These are phyloP conservation scores for Nomada goodeniana DNA, from an alignment of 2,888 invertebrate genomes.

Conservation along the genomic window DNA sequence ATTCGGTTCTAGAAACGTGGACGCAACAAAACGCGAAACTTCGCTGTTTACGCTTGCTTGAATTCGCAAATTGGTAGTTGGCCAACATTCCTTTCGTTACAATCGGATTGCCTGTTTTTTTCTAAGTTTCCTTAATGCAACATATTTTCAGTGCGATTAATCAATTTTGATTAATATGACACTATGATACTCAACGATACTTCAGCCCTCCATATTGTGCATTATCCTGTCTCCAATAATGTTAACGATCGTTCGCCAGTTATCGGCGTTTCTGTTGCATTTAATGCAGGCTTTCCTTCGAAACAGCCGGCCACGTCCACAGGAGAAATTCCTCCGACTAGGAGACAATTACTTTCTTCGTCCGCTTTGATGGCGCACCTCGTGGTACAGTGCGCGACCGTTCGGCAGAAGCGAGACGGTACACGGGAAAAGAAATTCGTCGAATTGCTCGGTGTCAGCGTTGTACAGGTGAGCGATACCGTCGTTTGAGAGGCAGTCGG, in stretches of 20 bases:
- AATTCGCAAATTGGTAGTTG: slow-evolving; percentile 3
- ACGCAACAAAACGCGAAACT: not conserved
- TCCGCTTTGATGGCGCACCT: slow-evolving; percentile 18
- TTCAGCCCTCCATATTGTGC: no score
- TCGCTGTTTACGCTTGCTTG: not conserved
- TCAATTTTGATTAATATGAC: no score
- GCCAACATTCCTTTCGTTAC: not conserved
- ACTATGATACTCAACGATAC: no score
- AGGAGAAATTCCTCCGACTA: not conserved
- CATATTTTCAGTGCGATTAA: no score
- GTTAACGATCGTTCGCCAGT: no score
- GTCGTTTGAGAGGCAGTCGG: slow-evolving; percentile 79
- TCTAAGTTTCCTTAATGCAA: not conserved
- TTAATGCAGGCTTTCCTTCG: not conserved
- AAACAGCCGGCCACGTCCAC: not conserved
- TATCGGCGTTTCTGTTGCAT: no score
- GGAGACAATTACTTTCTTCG: slow-evolving; percentile 14
- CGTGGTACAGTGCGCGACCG: not conserved
- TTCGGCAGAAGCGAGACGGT: slow-evolving; percentile 25
- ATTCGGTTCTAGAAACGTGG: slow-evolving; percentile 14
- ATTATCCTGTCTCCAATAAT: no score
- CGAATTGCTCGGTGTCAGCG: slow-evolving; percentile 53
- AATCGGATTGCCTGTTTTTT: not conserved
- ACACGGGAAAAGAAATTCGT: slow-evolving; percentile 52
- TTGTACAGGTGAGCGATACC: slow-evolving; percentile 61